phyloP scores from a whole-genome alignment of 2,888 invertebrate species.

The Encarsia formosa region DNA sequence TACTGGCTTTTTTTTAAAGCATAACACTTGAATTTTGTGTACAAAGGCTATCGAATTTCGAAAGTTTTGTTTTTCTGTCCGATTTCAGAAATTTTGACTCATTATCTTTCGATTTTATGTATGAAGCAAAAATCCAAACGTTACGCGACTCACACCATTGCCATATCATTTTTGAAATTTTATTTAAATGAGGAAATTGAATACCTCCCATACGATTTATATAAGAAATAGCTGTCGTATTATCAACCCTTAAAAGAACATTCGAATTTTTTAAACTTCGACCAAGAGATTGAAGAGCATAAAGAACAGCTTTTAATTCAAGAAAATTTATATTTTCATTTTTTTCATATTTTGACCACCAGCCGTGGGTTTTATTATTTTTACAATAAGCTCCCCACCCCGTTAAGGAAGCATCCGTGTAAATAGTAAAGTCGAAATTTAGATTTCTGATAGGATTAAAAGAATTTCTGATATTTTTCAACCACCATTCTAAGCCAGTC shows the following conservation, averaged over 20 bases:
- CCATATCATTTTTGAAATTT: too few relatives aligned
- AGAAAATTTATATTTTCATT: too few relatives aligned
- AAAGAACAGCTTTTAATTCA: background rate
- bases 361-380: constrained; percentile 7
- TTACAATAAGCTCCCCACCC: constrained; percentile 19
- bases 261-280: background rate
- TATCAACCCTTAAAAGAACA: background rate
- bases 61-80: too few relatives aligned
- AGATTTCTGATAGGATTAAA: background rate
- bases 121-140: constrained; percentile 11
- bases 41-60: too few relatives aligned
- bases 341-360: too few relatives aligned
- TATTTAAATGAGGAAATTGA: too few relatives aligned
- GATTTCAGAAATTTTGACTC: too few relatives aligned
- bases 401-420: constrained; percentile 17
- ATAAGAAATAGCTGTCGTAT: constrained; percentile 1
- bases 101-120: too few relatives aligned
- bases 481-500: background rate
- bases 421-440: constrained; percentile 5
- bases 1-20: too few relatives aligned
- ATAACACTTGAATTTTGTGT: too few relatives aligned
- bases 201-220: too few relatives aligned
- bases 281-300: background rate
- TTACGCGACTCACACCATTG: too few relatives aligned
- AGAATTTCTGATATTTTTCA: background rate